Base-by-base conservation (phyloP, 2,888 invertebrate species). In the Nymphalis c-album region DNA sequence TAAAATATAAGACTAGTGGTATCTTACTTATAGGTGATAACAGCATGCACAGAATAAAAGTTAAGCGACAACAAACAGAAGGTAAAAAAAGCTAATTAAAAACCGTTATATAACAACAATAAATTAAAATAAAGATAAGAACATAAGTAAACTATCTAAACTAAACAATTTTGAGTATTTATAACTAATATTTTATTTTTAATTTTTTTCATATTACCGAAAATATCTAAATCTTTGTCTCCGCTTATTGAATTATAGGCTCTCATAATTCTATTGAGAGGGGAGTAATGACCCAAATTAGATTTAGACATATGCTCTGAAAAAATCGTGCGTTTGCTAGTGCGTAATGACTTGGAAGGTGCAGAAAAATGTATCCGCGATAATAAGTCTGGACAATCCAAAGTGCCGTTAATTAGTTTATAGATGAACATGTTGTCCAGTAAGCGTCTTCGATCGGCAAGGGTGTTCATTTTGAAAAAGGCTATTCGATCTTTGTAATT, bases 191-290 rank as follows among this genome's bases (percentile, higher is more conserved):
- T 17, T 48, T 48, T 48, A 48, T 48, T 48, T 48, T 48, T 48
- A 48, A 48, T 5, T 48, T 48, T 48, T 17, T 17, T 16, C 48
- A 48, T 48, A n/a, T 48, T n/a, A 48, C 5, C n/a, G 48, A 48
- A 48, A n/a, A 48, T 48, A 48, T 48, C 48, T n/a, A 48, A 48
- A 17, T 48, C 48, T 16, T 48, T 48, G n/a, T 48, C n/a, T 48
- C 48, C 6, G 18, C 18, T 48, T 17, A 48, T 47, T n/a, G n/a
- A n/a, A n/a, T n/a, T 47, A 17, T n/a, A 50, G 6, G 50, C 6
- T 18, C 50, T 50, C n/a, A 50, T 50, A 7, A 50, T n/a, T 50
- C 50, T 50, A 10, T 50, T 50, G 10, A 50, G 50, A 18, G 50
- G 50, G 7, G 50, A 50, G 10, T 50, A 8, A 18, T 50, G 50